Evolutionary conservation across 2,797 vertebrate genomes (phyloP).

Genomic region (Tiaroga cobitis): DNA sequence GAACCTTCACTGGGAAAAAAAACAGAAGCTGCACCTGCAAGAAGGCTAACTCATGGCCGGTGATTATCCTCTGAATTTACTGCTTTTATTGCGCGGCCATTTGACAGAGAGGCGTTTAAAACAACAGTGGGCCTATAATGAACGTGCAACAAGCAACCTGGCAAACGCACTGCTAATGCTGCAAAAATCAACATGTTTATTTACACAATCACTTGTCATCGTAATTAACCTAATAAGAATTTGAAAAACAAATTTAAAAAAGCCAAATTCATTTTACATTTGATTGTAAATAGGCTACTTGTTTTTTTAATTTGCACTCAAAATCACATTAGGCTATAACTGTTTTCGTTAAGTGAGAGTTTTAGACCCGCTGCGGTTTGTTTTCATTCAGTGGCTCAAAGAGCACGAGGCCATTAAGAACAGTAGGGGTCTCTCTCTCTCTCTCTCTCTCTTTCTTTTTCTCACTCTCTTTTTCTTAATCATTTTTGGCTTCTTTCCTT

Average conservation of each 20-base stretch:
- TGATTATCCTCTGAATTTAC: neutral
- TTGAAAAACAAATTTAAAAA: neutral
- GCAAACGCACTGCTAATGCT: constrained; percentile 19
- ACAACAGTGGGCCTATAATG: constrained; percentile 12
- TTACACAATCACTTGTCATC: constrained; percentile 20
- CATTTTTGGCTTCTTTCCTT: neutral
- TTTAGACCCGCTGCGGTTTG: constrained; percentile 61
- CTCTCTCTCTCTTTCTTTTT: neutral
- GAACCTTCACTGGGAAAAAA: neutral
- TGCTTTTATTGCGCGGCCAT: constrained; percentile 38
- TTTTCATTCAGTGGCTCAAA: constrained; percentile 55
- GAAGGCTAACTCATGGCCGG: neutral
- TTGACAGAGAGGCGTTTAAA: constrained; percentile 42
- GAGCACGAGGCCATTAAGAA: constrained; percentile 6
- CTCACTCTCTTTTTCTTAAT: neutral
- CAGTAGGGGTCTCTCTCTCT: constrained; percentile 31
- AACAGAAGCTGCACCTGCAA: constrained; percentile 46
- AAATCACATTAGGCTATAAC: neutral
- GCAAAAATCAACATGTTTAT: constrained; percentile 15
- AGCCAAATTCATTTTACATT: neutral
- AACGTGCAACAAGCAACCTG: constrained; percentile 7
- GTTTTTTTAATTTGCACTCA: neutral
- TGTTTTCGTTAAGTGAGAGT: constrained; percentile 30
- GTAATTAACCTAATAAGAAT: neutral
- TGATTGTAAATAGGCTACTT: neutral